phyloP scores from a whole-genome alignment of 2,797 vertebrate species.

The Hirundo rustica region DNA sequence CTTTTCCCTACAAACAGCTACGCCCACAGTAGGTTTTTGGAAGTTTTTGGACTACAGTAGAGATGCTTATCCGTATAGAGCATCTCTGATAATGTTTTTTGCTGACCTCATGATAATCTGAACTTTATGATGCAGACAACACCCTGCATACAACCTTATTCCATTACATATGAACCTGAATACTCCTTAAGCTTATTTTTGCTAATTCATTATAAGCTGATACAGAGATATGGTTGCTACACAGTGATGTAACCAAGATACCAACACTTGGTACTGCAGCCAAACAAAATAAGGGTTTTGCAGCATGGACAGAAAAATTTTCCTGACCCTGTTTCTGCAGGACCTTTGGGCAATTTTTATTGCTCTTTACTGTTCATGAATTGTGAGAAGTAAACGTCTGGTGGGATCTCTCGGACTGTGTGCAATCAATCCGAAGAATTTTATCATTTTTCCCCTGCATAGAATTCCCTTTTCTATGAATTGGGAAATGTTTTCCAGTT shows the following conservation, averaged over 20 bases:
- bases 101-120: not conserved
- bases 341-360: not conserved
- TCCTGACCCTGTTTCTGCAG: not conserved
- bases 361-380: not conserved
- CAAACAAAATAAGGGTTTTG: not conserved
- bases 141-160: not conserved
- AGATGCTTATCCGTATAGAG: not conserved
- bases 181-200: not conserved
- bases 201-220: not conserved
- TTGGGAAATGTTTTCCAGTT: not conserved
- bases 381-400: not conserved
- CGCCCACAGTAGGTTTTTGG: fast-evolving
- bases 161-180: not conserved
- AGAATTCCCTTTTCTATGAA: not conserved
- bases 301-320: not conserved
- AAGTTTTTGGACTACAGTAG: not conserved
- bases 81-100: not conserved
- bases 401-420: not conserved
- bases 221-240: not conserved
- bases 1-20: not conserved
- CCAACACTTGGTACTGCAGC: not conserved
- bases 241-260: not conserved
- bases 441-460: not conserved
- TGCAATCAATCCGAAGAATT: not conserved
- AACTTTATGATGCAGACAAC: not conserved